Conservation (phyloP, 2,888 invertebrate species). For the Tuta absoluta region DNA sequence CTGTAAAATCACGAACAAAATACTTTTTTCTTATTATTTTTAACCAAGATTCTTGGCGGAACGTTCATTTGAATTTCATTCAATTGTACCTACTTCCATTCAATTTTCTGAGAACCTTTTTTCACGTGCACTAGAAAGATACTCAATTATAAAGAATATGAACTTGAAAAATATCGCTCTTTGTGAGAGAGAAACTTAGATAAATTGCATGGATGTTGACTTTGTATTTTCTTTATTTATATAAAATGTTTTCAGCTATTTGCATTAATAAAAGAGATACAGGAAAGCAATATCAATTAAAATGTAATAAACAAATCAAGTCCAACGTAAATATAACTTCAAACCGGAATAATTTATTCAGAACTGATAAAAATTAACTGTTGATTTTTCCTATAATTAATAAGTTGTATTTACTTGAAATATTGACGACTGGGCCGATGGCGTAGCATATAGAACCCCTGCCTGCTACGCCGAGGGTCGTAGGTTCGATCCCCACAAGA, state of each 20-base stretch:
- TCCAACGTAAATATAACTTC: neutral
- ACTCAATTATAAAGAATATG: constrained; percentile 3
- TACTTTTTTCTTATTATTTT: constrained; percentile 30
- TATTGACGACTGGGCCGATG: too few species aligned
- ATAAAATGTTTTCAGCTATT: too few species aligned
- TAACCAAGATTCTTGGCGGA: constrained; percentile 26
- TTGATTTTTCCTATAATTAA: constrained; percentile 6
- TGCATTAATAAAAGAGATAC: neutral
- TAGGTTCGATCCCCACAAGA: too few species aligned
- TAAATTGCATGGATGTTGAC: neutral
- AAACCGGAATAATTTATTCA: neutral
- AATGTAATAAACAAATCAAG: constrained; percentile 4
- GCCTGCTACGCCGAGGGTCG: too few species aligned
- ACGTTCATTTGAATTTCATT: constrained; percentile 43
- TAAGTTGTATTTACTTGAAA: constrained; percentile 8
- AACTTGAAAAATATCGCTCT: neutral
- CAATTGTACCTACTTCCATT: constrained; percentile 31
- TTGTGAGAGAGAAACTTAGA: neutral
- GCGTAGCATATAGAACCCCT: too few species aligned
- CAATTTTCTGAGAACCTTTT: constrained; percentile 24
- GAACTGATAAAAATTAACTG: neutral
- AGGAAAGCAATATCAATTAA: neutral
- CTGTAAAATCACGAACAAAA: constrained; percentile 15
- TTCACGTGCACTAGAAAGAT: constrained; percentile 18
- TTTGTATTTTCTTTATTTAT: neutral